Evolutionary conservation across 2,797 vertebrate genomes (phyloP).

Genomic region (Bradypodion ventrale): DNA sequence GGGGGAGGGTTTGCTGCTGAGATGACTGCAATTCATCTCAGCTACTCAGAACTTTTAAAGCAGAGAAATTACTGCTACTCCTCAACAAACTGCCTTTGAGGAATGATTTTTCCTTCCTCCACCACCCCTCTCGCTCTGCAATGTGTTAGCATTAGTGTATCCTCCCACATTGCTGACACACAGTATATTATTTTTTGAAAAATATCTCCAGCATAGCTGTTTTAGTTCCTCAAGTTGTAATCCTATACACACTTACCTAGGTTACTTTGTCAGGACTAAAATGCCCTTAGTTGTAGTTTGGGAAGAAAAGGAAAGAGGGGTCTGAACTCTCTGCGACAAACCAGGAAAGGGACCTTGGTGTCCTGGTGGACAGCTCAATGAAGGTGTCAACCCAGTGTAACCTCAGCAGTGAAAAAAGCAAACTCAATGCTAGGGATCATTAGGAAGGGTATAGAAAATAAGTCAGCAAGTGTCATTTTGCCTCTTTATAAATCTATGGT

Average conservation of each 20-base stretch:
- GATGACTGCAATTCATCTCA: background rate
- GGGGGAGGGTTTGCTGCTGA: too few relatives aligned
- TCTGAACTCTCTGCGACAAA: too few relatives aligned
- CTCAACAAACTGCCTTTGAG: background rate
- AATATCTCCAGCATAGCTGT: background rate
- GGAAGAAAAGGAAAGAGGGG: too few relatives aligned
- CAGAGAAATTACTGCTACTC: background rate
- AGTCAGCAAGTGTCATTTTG: too few relatives aligned
- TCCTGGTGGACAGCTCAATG: too few relatives aligned
- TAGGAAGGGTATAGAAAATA: too few relatives aligned
- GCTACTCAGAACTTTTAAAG: fast-evolving
- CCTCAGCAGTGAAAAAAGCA: too few relatives aligned
- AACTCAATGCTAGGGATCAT: too few relatives aligned
- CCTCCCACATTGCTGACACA: background rate
- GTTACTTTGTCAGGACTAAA: background rate
- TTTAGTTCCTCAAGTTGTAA: background rate
- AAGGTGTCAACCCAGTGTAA: too few relatives aligned
- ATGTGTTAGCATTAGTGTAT: background rate
- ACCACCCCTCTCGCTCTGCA: background rate
- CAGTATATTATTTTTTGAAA: background rate
- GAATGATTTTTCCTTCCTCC: background rate
- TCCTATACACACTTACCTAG: background rate
- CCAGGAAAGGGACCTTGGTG: too few relatives aligned
- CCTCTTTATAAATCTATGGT: too few relatives aligned
- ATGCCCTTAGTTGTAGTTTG: too few relatives aligned